Base-by-base conservation (phyloP, 2,113 vertebrate species). In the Labeo rohita region DNA sequence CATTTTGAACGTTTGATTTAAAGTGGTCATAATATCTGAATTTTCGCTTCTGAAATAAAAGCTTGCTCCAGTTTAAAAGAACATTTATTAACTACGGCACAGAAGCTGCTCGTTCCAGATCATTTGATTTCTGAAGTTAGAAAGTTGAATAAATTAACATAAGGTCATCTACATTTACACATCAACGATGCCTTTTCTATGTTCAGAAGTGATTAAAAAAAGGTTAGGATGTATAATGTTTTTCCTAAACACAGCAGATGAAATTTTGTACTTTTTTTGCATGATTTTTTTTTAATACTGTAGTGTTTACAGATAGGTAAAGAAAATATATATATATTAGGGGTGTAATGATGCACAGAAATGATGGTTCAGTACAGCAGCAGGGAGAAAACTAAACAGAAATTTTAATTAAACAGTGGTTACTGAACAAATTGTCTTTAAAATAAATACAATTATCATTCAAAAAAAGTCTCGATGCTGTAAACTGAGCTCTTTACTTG, bases 1-100 rank as follows among this genome's bases (percentile, higher is more conserved):
- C 16, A 10, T 43, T 21, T 10, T 43, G 16, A 34, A 76, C 68
- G 73, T 83, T 87, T 77, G n/a, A 76, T 54, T 72, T 21, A 21
- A 72, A 43, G 68, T 72, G 68, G 36, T 43, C 34, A 68, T 39
- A 68, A 68, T 39, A 68, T 68, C 1, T 0, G 56, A 9, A 18
- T 8, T 18, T 39, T 39, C 66, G 8, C 8, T 16, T 4, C 34
- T 39, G 39, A 18, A 43, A 43, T 72, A 72, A 72, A 72, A 72
- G 68, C 68, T 43, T 21, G 36, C 68, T 43, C 68, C 36, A 21
- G 36, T 43, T 39, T 16, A 72, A 72, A 72, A 72, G 4, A 10
- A 3, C 8, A 8, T 72, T 72, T 45, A 72, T 45, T 72, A 72
- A 72, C 68, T 45, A 43, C 45, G 16, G 16, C 9, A 3, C 39